Conservation (phyloP, 2,113 vertebrate species). For the Donacobius atricapilla region DNA sequence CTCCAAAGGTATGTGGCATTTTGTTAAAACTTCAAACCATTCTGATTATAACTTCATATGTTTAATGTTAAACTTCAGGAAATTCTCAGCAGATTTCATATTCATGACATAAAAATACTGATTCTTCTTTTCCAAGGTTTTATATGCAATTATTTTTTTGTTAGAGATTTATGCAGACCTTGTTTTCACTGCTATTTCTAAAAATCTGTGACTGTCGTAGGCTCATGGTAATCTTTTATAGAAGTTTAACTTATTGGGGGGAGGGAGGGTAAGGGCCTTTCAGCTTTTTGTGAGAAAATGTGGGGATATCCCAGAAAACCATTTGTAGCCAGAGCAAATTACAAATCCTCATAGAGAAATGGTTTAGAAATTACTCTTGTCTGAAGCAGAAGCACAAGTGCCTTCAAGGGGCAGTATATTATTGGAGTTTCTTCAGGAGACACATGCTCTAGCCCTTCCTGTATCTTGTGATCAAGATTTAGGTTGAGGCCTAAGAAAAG, state of each 20-base stretch:
- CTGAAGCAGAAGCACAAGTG: slow-evolving; percentile 77
- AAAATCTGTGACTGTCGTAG: slow-evolving; percentile 59
- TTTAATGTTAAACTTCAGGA: slow-evolving; percentile 13
- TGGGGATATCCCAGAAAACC: slow-evolving; percentile 47
- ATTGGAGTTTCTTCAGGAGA: slow-evolving; percentile 32
- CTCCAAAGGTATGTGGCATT: not conserved
- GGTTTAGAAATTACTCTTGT: slow-evolving; percentile 17
- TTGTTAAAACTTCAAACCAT: slow-evolving; percentile 26
- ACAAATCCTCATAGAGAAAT: not conserved
- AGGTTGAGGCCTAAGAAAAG: slow-evolving; percentile 23
- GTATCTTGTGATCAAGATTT: slow-evolving; percentile 31
- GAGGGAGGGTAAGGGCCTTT: slow-evolving; percentile 43
- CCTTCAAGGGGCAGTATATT: slow-evolving; percentile 70
- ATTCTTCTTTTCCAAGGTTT: slow-evolving; percentile 50
- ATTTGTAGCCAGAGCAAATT: slow-evolving; percentile 45
- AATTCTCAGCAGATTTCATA: slow-evolving; percentile 37
- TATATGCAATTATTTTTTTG: slow-evolving; percentile 61
- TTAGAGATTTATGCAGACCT: slow-evolving; percentile 33
- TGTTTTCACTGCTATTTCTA: slow-evolving; percentile 69
- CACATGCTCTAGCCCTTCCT: slow-evolving; percentile 12
- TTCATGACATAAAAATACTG: slow-evolving; percentile 22
- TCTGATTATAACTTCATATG: slow-evolving; percentile 19
- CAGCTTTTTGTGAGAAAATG: slow-evolving; percentile 49
- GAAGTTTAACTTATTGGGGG: slow-evolving; percentile 71
- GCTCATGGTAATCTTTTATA: slow-evolving; percentile 68